Evolutionary conservation across 2,888 invertebrate species (phyloP).

Genomic region (Eugnorisma glareosa): DNA sequence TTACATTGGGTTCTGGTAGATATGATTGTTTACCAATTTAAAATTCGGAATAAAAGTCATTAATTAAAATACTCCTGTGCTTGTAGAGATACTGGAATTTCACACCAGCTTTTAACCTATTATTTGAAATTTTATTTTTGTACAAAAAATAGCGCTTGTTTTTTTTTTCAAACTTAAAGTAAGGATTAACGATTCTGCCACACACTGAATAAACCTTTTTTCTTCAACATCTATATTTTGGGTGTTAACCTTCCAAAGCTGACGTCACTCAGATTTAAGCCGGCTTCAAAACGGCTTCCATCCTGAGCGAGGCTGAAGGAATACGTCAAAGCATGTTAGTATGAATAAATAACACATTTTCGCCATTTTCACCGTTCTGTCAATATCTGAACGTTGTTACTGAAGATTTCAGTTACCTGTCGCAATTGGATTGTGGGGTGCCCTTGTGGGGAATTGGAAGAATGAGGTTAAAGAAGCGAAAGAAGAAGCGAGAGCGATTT

Average conservation of each 20-base stretch:
- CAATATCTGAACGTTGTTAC: constrained; percentile 56
- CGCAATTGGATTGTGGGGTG: constrained; percentile 60
- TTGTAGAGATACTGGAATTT: not conserved
- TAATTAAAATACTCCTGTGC: not conserved
- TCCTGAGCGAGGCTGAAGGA: constrained; percentile 8
- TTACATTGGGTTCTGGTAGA: not conserved
- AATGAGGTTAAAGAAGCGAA: not conserved
- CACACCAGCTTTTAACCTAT: no score
- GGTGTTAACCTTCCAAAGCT: constrained; percentile 25
- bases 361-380: constrained; percentile 35
- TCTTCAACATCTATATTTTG: not conserved
- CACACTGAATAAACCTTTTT: constrained; percentile 6
- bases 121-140: no score
- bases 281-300: constrained; percentile 36
- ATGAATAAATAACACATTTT: constrained; percentile 53
- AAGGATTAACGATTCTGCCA: not conserved
- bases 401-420: constrained; percentile 61
- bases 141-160: not conserved
- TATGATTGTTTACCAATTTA: not conserved
- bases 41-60: not conserved
- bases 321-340: constrained; percentile 33
- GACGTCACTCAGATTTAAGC: constrained; percentile 44
- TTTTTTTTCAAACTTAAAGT: not conserved
- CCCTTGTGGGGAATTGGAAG: constrained; percentile 51
- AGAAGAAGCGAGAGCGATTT: constrained; percentile 24